Conservation (phyloP, 2,113 vertebrate genomes). For the Anguilla japonica region DNA sequence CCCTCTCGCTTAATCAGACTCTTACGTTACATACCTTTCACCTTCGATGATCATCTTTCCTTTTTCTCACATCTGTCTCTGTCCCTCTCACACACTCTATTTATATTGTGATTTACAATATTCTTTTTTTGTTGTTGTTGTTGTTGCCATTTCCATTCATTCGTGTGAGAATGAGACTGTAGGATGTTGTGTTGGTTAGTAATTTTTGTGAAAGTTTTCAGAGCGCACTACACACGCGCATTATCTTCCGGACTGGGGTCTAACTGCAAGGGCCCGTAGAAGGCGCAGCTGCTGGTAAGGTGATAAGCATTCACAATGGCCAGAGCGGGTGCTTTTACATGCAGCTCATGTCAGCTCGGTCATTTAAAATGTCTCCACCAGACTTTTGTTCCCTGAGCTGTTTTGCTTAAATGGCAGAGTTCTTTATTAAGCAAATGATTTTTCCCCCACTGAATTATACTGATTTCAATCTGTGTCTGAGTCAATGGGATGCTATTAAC, state of each 20-base stretch:
- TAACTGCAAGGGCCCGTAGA: neutral
- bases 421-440: slow-evolving; percentile 47
- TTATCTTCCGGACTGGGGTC: neutral
- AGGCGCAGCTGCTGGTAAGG: neutral
- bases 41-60: too few species aligned
- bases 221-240: too few species aligned
- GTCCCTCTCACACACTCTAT: neutral
- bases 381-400: slow-evolving; percentile 40
- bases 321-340: slow-evolving; percentile 33
- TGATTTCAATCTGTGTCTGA: slow-evolving; percentile 43
- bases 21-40: neutral
- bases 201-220: too few species aligned
- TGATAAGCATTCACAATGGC: slow-evolving; percentile 29
- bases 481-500: slow-evolving; percentile 41
- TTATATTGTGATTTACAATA: neutral
- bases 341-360: slow-evolving; percentile 34
- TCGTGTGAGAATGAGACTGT: too few species aligned
- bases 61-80: neutral
- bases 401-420: slow-evolving; percentile 38
- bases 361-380: slow-evolving; percentile 35
- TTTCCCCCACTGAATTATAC: slow-evolving; percentile 31
- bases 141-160: neutral
- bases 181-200: too few species aligned
- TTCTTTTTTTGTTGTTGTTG: neutral
- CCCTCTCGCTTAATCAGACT: neutral